Percentiles rank a stretch among this genome's conserved stretches.
These are phyloP conservation scores for Eilema sororculum DNA, from an alignment of 2,888 invertebrate species.

Conservation along the genomic window DNA sequence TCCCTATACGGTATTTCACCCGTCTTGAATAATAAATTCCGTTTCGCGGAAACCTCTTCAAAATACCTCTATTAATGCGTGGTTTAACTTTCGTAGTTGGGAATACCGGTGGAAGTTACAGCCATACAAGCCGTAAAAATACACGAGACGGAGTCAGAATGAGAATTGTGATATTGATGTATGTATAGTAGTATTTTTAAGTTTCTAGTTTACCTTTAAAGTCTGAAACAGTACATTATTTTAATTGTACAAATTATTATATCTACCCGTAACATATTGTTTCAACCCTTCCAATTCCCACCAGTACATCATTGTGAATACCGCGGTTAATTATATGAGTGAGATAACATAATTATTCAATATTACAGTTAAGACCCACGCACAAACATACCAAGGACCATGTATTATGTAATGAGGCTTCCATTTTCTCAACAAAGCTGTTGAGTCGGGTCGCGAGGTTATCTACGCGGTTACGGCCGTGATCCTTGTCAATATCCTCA, in stretches of 20 bases:
- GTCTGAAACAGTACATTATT: background rate
- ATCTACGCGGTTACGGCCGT: slow-evolving; percentile 59
- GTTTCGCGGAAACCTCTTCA: background rate
- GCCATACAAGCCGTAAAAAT: background rate
- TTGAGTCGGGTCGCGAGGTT: slow-evolving; percentile 62
- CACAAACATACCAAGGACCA: background rate
- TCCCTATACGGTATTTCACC: background rate
- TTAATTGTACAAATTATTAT: background rate
- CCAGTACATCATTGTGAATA: slow-evolving; percentile 28
- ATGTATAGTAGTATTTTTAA: too few species aligned
- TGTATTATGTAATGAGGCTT: slow-evolving; percentile 37
- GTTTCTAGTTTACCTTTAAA: background rate
- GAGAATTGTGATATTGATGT: too few species aligned
- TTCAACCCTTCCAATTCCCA: slow-evolving; percentile 26
- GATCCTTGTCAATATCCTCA: slow-evolving; percentile 70
- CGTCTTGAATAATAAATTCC: background rate
- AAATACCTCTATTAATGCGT: background rate
- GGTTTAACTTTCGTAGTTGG: too few species aligned
- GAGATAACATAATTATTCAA: slow-evolving; percentile 43
- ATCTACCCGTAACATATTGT: slow-evolving; percentile 32
- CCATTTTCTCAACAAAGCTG: slow-evolving; percentile 67
- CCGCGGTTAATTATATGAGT: slow-evolving; percentile 20
- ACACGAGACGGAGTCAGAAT: too few species aligned
- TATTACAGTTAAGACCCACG: slow-evolving; percentile 38
- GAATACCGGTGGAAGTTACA: background rate